These are phyloP conservation scores for Amazona guildingii DNA, from an alignment of 2,113 vertebrate species.

Conservation along the genomic window DNA sequence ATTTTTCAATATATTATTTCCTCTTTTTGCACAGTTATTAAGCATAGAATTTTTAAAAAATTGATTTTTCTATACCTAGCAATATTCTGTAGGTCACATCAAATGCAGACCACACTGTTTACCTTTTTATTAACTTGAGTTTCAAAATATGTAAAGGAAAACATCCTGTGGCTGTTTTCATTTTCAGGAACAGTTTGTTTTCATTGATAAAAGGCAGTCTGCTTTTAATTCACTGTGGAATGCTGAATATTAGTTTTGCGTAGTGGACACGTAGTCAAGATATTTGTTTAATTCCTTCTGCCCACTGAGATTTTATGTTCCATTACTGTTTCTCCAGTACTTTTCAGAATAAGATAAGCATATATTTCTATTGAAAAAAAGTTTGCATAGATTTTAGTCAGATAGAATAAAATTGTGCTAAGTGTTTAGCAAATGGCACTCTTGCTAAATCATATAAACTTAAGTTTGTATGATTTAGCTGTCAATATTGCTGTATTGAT, in stretches of 20 bases:
- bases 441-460: background rate
- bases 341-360: background rate
- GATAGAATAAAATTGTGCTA: background rate
- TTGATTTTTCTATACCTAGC: background rate
- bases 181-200: constrained; percentile 47
- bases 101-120: constrained; percentile 13
- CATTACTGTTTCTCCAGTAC: background rate
- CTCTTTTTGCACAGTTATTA: background rate
- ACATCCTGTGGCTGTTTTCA: constrained; percentile 53
- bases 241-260: constrained; percentile 40
- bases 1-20: background rate
- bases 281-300: constrained; percentile 45
- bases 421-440: background rate
- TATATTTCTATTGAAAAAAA: background rate
- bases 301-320: constrained; percentile 3
- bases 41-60: background rate
- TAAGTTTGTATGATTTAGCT: background rate
- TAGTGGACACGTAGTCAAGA: constrained; percentile 2
- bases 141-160: constrained; percentile 50
- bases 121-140: constrained; percentile 49
- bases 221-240: constrained; percentile 61
- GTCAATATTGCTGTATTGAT: background rate
- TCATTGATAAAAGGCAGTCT: constrained; percentile 53
- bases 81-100: constrained; percentile 16
- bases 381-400: background rate